phyloP scores from a whole-genome alignment of 2,888 invertebrate species.

The Drosophila meridionalis region DNA sequence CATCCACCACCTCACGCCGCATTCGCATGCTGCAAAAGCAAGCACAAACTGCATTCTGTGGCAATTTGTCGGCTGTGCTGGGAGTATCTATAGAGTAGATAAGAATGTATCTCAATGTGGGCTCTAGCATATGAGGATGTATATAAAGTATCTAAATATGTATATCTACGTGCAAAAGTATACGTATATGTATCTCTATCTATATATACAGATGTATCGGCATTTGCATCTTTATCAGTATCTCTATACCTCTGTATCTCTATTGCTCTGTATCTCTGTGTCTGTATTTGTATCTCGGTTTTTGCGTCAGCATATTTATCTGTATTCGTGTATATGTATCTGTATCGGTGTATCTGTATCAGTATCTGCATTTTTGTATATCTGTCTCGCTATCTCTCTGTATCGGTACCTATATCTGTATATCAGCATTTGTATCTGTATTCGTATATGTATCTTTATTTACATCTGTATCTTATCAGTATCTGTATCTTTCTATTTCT shows the following conservation, averaged over 20 bases:
- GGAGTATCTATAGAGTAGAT: conserved; percentile 8
- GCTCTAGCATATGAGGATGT: too few relatives aligned
- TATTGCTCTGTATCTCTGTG: neutral
- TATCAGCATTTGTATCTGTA: neutral
- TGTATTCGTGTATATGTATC: neutral
- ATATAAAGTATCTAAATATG: neutral
- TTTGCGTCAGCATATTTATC: neutral
- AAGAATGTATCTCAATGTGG: conserved; percentile 3
- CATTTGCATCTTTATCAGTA: neutral
- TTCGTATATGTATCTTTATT: too few relatives aligned
- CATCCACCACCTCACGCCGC: neutral
- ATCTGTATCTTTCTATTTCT: neutral
- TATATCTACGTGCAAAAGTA: neutral
- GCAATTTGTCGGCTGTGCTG: conserved; percentile 7
- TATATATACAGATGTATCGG: neutral
- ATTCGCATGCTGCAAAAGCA: conserved; percentile 2
- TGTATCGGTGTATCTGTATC: neutral
- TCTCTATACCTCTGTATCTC: neutral
- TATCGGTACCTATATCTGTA: neutral
- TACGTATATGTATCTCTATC: neutral
- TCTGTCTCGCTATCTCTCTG: neutral
- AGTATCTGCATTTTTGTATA: neutral
- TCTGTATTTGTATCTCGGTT: neutral
- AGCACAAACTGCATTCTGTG: conserved; percentile 52
- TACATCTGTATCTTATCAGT: neutral